A percentile compares a stretch with the other conserved stretches of the same genome.
Evolutionary conservation across 2,888 invertebrate genomes (phyloP).

Genomic region (Drosophila neonasuta): DNA sequence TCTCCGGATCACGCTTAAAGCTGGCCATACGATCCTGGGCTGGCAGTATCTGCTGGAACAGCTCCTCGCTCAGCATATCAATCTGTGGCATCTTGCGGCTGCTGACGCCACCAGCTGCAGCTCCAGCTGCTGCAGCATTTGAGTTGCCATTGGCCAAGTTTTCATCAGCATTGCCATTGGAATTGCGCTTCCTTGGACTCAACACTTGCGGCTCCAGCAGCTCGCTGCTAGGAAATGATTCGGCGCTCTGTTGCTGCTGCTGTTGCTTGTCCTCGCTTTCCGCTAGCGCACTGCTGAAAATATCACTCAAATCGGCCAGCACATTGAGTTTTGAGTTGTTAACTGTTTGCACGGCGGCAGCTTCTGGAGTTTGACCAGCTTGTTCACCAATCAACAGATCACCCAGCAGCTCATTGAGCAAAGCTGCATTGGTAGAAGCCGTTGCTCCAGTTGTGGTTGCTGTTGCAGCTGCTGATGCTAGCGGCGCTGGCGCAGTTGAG

Average conservation of each 20-base stretch:
- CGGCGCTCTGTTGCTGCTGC: not conserved
- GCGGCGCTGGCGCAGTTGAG: not conserved
- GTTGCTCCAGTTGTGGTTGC: conserved; percentile 4
- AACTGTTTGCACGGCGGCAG: not conserved
- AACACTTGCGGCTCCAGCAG: conserved; percentile 71
- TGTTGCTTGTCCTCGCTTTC: conserved; percentile 39
- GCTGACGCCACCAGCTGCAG: conserved; percentile 9
- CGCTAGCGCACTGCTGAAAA: conserved; percentile 65
- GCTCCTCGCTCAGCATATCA: conserved; percentile 90
- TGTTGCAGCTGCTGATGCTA: not conserved
- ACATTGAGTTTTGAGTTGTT: conserved; percentile 33
- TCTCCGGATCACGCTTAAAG: conserved; percentile 82
- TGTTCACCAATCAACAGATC: conserved; percentile 50
- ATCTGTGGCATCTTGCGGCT: conserved; percentile 74
- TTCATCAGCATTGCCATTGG: conserved; percentile 43
- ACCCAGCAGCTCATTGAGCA: conserved; percentile 72
- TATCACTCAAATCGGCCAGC: conserved; percentile 73
- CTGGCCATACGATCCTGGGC: conserved; percentile 79
- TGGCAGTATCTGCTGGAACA: conserved; percentile 88
- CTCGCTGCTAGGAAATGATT: conserved; percentile 43
- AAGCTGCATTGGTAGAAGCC: conserved; percentile 37
- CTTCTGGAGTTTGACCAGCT: not conserved
- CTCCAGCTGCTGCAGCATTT: not conserved
- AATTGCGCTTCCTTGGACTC: conserved; percentile 8
- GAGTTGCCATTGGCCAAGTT: conserved; percentile 41